Evolutionary conservation across 1,140 invertebrate species (phyloP).

Genomic region (Nasonia longicornis): DNA sequence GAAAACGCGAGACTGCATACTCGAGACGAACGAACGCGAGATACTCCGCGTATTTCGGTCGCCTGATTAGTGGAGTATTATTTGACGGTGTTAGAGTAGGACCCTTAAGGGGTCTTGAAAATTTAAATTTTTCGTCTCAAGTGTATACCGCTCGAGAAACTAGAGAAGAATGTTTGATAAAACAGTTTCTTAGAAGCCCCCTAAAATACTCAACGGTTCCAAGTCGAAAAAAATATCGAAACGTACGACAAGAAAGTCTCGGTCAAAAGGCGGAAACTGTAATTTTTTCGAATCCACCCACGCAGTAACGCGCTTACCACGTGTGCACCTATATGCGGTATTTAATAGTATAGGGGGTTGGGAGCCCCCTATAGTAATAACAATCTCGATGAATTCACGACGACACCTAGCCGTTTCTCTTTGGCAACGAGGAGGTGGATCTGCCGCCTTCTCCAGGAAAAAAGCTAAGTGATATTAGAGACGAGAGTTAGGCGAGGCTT

Average conservation of each 20-base stretch:
- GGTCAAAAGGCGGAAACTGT: not conserved
- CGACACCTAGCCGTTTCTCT: constrained; percentile 21
- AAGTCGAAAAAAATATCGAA: not conserved
- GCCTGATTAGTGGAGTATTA: not conserved
- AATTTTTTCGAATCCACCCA: constrained; percentile 3
- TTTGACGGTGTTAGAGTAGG: not conserved
- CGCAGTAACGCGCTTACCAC: not conserved
- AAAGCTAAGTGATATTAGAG: constrained; percentile 53
- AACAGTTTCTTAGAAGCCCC: no score
- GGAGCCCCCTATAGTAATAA: constrained; percentile 14
- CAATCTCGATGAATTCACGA: constrained; percentile 31
- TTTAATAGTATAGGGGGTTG: not conserved
- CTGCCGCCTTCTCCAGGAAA: constrained; percentile 32
- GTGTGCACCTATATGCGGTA: not conserved
- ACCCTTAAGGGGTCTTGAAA: not conserved
- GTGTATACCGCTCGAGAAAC: no score
- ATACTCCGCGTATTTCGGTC: not conserved
- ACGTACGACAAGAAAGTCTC: no score
- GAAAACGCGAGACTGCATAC: not conserved
- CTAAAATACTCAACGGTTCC: no score
- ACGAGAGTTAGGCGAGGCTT: constrained; percentile 30
- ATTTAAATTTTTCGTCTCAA: not conserved
- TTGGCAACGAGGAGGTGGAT: constrained; percentile 32
- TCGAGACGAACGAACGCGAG: not conserved
- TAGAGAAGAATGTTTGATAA: no score